Evolutionary conservation across 2,888 invertebrate species (phyloP), one percentile per base, ranked within the genome.

Genomic region (Heterodera filipjevi): DNA sequence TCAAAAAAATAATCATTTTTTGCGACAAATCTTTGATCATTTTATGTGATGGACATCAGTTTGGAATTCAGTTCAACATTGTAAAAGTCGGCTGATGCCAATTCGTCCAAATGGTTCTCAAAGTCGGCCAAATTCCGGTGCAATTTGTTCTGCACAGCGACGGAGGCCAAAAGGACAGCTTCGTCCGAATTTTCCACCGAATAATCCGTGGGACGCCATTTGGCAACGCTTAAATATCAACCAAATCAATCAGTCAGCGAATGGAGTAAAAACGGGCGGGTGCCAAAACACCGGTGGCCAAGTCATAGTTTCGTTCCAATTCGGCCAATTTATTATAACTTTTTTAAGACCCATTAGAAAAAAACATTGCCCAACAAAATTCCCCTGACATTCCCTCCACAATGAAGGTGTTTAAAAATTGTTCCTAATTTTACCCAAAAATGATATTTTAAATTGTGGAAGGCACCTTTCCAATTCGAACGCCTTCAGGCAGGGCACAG

Each of bases 101-200:
- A 92, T 90, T 97, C 93, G 90, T 98, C 97, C 82, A 98, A 92
- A 90, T 97, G 96, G 91, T 96, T 96, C 91, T 99, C 98, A 90
- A 97, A 98, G 90, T 99, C 98, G 19, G 94, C 91, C n/a, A 99
- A 91, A 85, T 93, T 92, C 80, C 93, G 92, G 90, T 94, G 93
- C 0, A 93, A 92, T 71, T 93, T 93, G 46, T 92, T 91, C 86
- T 94, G 93, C 66, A 96, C 90, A 71, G 96, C 91, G 46, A 92
- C 91, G 0, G 94, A 93, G 6, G 94, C 93, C 0, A 93, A 84
- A 68, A 85, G 87, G 74, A 90, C 81, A 10, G 90, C 89, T 30
- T 89, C 90, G 59, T 90, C 89, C 30, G 89, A 89, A 76, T 88
- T 85, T 70, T 86, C 87, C 49, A 90, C 44, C 74, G 53, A 80